These are phyloP conservation scores for Machaerirhynchus nigripectus DNA, from an alignment of 2,113 vertebrate genomes.

Conservation along the genomic window DNA sequence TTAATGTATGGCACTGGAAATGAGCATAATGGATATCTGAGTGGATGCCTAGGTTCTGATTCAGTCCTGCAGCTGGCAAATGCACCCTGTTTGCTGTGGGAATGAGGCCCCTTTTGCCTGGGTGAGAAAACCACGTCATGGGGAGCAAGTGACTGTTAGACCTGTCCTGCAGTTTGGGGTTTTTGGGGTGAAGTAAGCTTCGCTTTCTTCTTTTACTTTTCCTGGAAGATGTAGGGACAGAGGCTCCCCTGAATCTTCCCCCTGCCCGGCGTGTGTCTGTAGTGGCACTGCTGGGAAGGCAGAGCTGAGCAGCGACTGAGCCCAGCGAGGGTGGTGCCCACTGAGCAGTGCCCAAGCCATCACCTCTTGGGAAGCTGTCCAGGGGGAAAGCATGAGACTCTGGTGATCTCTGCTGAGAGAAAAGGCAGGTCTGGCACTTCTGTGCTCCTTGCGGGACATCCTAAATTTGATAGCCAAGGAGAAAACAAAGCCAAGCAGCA, in stretches of 20 bases:
- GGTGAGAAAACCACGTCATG: background rate
- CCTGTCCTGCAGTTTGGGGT: background rate
- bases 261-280: background rate
- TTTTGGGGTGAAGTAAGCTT: background rate
- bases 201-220: background rate
- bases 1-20: background rate
- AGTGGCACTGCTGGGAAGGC: background rate
- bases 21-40: background rate
- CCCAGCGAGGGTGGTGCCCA: background rate
- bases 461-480: background rate
- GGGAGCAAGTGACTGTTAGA: background rate
- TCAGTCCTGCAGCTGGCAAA: background rate
- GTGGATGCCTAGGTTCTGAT: background rate
- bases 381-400: background rate
- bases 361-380: background rate
- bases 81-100: background rate
- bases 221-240: background rate
- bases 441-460: background rate
- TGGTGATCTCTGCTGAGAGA: background rate
- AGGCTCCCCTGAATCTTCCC: background rate
- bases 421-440: background rate
- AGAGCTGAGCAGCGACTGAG: background rate
- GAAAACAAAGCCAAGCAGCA: background rate
- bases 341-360: background rate
- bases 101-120: background rate